phyloP scores from a whole-genome alignment of 2,113 vertebrate species.

The Urocolius indicus region DNA sequence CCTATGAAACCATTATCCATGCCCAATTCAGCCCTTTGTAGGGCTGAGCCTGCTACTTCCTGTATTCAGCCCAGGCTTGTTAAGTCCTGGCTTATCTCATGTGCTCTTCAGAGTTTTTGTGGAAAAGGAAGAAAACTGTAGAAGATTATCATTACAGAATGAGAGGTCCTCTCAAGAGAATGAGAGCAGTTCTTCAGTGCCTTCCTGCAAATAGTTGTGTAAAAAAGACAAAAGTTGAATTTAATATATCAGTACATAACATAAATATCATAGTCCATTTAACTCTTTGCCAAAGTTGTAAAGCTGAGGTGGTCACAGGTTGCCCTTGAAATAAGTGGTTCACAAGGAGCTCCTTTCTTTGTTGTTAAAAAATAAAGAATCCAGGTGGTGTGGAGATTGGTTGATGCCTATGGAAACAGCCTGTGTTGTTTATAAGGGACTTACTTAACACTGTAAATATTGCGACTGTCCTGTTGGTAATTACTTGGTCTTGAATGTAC shows the following conservation, averaged over 20 bases:
- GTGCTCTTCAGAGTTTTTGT: background rate
- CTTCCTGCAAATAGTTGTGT: background rate
- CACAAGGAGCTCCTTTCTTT: background rate
- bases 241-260: too few relatives aligned
- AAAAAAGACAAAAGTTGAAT: background rate
- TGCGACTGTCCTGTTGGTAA: background rate
- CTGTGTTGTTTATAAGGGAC: background rate
- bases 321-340: background rate
- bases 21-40: too few relatives aligned
- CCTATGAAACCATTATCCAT: rapidly evolving
- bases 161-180: background rate
- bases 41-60: background rate
- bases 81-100: too few relatives aligned
- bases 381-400: background rate
- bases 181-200: background rate
- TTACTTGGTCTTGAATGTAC: rapidly evolving
- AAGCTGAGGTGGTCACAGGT: background rate
- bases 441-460: too few relatives aligned
- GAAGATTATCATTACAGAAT: background rate
- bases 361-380: background rate
- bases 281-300: background rate
- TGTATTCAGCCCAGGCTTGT: background rate
- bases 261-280: background rate
- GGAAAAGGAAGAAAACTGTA: too few relatives aligned
- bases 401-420: background rate